phyloP scores from a whole-genome alignment of 2,888 invertebrate genomes.

The Apamea epomidion region DNA sequence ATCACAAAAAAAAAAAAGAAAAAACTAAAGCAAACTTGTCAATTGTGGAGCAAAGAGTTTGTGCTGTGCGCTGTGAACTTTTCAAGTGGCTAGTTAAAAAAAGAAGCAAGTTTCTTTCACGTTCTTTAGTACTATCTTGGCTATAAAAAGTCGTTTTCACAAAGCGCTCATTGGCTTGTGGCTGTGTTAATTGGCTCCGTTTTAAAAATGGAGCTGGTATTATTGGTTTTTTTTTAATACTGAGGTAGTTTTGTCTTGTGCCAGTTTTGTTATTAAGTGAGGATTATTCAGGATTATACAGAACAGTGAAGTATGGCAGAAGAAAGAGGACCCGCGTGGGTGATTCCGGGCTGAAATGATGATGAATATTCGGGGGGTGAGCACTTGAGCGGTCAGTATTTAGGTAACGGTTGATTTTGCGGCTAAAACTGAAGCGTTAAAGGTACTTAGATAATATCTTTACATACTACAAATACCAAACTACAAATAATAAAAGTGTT shows the following conservation, averaged over 20 bases:
- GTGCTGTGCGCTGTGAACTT: constrained; percentile 54
- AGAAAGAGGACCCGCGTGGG: too few relatives aligned
- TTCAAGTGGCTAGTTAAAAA: constrained; percentile 61
- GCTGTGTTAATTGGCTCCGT: constrained; percentile 63
- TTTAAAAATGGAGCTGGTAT: constrained; percentile 42
- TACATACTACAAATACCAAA: too few relatives aligned
- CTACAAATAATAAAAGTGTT: too few relatives aligned
- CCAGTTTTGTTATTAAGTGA: constrained; percentile 29
- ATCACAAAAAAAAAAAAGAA: constrained; percentile 26
- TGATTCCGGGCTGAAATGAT: too few relatives aligned
- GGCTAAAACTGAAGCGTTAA: too few relatives aligned
- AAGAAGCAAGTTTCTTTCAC: constrained; percentile 46
- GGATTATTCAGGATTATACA: constrained; percentile 22
- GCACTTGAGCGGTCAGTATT: too few relatives aligned
- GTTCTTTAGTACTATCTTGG: constrained; percentile 58
- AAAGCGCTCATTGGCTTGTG: constrained; percentile 67
- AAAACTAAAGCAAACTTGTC: constrained; percentile 59
- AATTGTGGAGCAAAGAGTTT: constrained; percentile 58
- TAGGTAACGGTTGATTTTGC: too few relatives aligned
- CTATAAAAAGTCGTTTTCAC: constrained; percentile 58
- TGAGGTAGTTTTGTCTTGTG: constrained; percentile 25
- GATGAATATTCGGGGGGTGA: too few relatives aligned
- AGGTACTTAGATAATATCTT: too few relatives aligned
- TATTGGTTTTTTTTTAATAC: constrained; percentile 33
- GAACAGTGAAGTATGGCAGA: too few relatives aligned